Percentiles rank a stretch among this genome's conserved stretches.
phyloP scores from a whole-genome alignment of 2,888 invertebrate genomes.

The Brachyptera risi region DNA sequence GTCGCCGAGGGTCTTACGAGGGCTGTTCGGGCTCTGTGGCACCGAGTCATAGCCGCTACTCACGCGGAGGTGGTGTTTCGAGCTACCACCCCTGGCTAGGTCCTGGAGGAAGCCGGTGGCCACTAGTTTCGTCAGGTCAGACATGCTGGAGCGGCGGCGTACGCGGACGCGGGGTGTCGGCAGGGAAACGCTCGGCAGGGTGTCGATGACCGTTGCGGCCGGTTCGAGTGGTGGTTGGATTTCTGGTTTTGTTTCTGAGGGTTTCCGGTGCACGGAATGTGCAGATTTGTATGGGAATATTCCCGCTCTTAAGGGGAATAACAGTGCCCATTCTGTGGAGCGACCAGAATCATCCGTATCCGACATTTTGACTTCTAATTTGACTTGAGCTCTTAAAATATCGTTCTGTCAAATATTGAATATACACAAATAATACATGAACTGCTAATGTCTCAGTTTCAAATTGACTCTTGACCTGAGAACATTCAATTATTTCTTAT shows the following conservation, averaged over 20 bases:
- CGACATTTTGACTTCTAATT: no score
- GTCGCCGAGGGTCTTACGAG: conserved; percentile 27
- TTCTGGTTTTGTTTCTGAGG: not conserved
- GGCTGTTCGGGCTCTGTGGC: conserved; percentile 48
- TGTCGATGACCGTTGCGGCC: not conserved
- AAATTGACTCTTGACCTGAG: no score
- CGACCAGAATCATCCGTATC: conserved; percentile 46
- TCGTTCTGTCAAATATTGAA: no score
- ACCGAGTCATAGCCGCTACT: conserved; percentile 45
- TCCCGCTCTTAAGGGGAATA: conserved; percentile 55
- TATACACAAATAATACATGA: no score
- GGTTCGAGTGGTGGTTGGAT: conserved; percentile 1
- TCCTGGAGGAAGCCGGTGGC: conserved; percentile 61
- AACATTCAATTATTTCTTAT: no score
- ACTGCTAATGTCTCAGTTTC: no score
- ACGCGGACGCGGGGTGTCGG: conserved; percentile 38
- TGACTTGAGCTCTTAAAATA: no score
- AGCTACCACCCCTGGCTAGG: conserved; percentile 59
- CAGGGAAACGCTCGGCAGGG: not conserved
- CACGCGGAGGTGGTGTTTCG: conserved; percentile 14
- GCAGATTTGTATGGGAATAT: conserved; percentile 54
- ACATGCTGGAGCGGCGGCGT: conserved; percentile 67
- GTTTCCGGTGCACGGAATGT: conserved; percentile 19
- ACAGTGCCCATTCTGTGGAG: conserved; percentile 55
- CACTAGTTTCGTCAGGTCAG: conserved; percentile 63